A percentile compares a stretch with the other conserved stretches of the same genome.
phyloP scores from a whole-genome alignment of 2,888 invertebrate species.

The Drosophila fungiperda region DNA sequence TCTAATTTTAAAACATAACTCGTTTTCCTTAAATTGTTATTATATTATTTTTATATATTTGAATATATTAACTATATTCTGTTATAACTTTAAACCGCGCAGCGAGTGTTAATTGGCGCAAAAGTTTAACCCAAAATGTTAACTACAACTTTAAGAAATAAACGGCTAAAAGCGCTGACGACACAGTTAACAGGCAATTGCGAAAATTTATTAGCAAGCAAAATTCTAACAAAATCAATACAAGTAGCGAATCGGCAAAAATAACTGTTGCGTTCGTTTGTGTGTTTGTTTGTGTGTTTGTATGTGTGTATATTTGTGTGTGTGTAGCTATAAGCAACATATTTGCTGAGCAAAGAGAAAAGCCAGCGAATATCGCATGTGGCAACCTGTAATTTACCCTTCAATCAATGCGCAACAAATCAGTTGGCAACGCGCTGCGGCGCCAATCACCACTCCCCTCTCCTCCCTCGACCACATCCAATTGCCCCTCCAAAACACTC shows the following conservation, averaged over 20 bases:
- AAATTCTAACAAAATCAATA: conserved; percentile 59
- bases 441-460: conserved; percentile 50
- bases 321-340: conserved; percentile 46
- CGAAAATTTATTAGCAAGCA: conserved; percentile 34
- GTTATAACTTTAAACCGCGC: not conserved
- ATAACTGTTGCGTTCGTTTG: conserved; percentile 2
- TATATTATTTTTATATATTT: not conserved
- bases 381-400: conserved; percentile 81
- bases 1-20: not conserved
- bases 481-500: not conserved
- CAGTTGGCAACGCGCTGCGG: conserved; percentile 75
- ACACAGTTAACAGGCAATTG: conserved; percentile 66
- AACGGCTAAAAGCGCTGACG: conserved; percentile 58
- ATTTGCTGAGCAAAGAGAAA: conserved; percentile 53
- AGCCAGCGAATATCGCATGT: conserved; percentile 68
- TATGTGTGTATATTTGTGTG: conserved; percentile 5
- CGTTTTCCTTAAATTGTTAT: not conserved
- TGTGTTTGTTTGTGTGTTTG: not conserved
- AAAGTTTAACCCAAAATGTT: not conserved
- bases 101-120: not conserved
- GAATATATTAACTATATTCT: not conserved
- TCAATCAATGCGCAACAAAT: conserved; percentile 81
- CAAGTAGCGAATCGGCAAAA: conserved; percentile 35
- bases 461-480: not conserved
- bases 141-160: conserved; percentile 11